Base-by-base conservation (phyloP, 2,888 invertebrate species). In the Hydraecia micacea region DNA sequence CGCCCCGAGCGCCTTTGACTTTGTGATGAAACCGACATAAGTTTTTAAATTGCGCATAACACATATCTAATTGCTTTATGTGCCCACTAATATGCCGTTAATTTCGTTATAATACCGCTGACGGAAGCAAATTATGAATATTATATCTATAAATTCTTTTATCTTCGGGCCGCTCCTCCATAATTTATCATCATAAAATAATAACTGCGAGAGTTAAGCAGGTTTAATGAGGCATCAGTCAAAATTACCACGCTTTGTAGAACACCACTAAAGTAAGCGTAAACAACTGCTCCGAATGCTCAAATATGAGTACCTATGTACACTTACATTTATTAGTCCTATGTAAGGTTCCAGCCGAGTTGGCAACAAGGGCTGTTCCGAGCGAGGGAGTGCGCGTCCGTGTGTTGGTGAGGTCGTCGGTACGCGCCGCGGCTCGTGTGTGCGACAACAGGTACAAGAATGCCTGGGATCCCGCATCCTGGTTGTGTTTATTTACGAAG, bases 151-250 rank as follows among this genome's bases (percentile, higher is more conserved):
- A 91, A 93, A 91, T 92, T 92, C 89, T 90, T 92, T 93, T 93
- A 91, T 92, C 90, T 91, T 90, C 83, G 83, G 91, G 90, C 93
- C 91, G 92, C 87, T 92, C 89, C 89, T 90, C 90, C 91, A 90
- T 94, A 94, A 93, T 93, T 94, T 93, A 93, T 92, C 91, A 91
- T 92, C 91, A 93, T 93, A 93, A 93, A 93, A 93, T 93, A 93
- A 93, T 94, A 93, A 94, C 91, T 89, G 92, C 91, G 89, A 91
- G 91, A 93, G 86, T n/a, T 92, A 93, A 93, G 91, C 91, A 92
- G 87, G 92, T 90, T 95, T 93, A 94, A 94, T 94, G 93, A 94
- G 94, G 93, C 93, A 92, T 92, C 91, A 86, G 89, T 89, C 90
- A 87, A 91, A 93, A 93, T 94, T 93, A 91, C 91, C 81, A 89